Percentiles rank a stretch among this genome's conserved stretches.
These are phyloP conservation scores for Pitta sordida DNA, from an alignment of 2,113 vertebrate genomes.

Conservation along the genomic window DNA sequence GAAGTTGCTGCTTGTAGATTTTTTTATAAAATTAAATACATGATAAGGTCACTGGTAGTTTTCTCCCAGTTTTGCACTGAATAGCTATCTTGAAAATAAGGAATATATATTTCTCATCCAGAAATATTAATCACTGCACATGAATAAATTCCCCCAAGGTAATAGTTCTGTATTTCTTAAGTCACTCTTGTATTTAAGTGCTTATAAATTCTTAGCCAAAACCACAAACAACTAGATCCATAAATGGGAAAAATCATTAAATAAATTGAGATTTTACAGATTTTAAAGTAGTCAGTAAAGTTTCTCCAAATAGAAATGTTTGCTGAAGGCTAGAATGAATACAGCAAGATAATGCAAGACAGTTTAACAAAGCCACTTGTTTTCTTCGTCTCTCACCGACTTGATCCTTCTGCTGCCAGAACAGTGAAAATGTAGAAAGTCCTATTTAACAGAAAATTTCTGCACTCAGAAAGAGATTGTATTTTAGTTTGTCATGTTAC, in stretches of 20 bases:
- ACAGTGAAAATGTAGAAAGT: not conserved
- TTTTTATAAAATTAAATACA: not conserved
- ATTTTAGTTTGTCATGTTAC: not conserved
- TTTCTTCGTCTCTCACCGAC: not conserved
- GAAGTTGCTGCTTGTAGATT: not conserved
- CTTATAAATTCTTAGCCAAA: not conserved
- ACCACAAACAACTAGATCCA: not conserved
- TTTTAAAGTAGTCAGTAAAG: not conserved
- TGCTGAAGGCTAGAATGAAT: not conserved
- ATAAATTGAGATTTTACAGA: not conserved
- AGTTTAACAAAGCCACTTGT: not conserved
- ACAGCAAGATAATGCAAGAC: not conserved
- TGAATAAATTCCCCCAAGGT: not conserved
- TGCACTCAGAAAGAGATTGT: not conserved
- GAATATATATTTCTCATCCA: not conserved
- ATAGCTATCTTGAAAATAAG: not conserved
- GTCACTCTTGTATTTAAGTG: not conserved
- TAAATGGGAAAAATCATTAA: not conserved
- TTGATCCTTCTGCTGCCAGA: not conserved
- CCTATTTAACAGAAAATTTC: not conserved
- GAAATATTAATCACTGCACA: not conserved
- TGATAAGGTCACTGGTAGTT: accelerated
- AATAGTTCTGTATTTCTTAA: not conserved
- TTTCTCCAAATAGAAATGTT: not conserved
- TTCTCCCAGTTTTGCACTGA: not conserved